Conservation (phyloP, 1,140 invertebrate genomes). For the Drosophila lacteicornis region DNA sequence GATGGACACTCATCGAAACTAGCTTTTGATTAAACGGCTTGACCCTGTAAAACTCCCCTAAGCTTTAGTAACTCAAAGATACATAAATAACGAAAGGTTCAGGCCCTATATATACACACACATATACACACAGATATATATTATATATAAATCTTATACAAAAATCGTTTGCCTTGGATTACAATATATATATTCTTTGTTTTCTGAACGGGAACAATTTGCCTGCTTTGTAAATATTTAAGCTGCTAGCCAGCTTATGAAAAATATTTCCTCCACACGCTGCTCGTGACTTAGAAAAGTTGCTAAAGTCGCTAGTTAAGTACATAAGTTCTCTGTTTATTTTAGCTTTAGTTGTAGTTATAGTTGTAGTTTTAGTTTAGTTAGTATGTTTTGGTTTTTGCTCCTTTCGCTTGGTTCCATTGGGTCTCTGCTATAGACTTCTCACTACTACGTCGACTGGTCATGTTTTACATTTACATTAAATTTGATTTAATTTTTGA, state of each 20-base stretch:
- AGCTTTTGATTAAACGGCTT: slow-evolving; percentile 31
- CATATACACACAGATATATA: slow-evolving; percentile 31
- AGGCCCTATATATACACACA: slow-evolving; percentile 31
- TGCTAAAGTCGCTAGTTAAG: slow-evolving; percentile 50
- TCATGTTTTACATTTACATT: slow-evolving; percentile 64
- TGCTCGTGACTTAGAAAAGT: slow-evolving; percentile 59
- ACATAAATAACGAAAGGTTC: slow-evolving; percentile 1
- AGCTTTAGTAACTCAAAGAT: slow-evolving; percentile 19
- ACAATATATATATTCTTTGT: slow-evolving; percentile 20
- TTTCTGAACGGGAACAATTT: slow-evolving; percentile 12
- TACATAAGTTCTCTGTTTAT: slow-evolving; percentile 45
- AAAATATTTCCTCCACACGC: slow-evolving; percentile 45
- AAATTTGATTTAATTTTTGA: slow-evolving; percentile 85
- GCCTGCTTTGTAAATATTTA: slow-evolving; percentile 56
- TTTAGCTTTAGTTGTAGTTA: slow-evolving; percentile 14
- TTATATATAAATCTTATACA: slow-evolving; percentile 59
- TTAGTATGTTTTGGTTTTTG: slow-evolving; percentile 42
- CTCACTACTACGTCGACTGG: slow-evolving; percentile 28
- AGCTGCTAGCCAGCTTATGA: slow-evolving; percentile 50
- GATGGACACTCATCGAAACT: slow-evolving; percentile 46
- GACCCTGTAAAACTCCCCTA: slow-evolving; percentile 59
- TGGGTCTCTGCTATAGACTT: slow-evolving; percentile 48
- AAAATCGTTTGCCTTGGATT: slow-evolving; percentile 43
- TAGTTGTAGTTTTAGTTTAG: slow-evolving; percentile 4
- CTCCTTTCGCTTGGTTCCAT: slow-evolving; percentile 73